These are phyloP conservation scores for Urophycis tenuis DNA, from an alignment of 2,797 vertebrate species.

Conservation along the genomic window DNA sequence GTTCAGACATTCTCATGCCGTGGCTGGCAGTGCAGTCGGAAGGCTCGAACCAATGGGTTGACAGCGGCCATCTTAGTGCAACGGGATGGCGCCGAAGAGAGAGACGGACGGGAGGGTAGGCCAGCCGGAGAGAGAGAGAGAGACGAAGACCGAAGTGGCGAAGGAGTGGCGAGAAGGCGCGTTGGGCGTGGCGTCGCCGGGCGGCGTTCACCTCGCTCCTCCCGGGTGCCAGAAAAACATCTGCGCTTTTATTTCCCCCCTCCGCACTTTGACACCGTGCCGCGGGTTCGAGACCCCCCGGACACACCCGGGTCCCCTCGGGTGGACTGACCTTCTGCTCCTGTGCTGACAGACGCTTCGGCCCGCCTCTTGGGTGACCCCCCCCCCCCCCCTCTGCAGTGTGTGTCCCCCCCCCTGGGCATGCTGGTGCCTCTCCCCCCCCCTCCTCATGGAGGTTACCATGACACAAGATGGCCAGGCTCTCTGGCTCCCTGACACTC, in stretches of 20 bases:
- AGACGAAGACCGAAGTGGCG: not conserved
- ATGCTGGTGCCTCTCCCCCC: not conserved
- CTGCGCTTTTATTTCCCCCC: not conserved
- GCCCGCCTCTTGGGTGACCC: too few relatives aligned
- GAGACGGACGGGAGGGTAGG: not conserved
- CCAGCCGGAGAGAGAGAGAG: not conserved
- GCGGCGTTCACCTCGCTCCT: not conserved
- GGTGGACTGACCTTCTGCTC: not conserved
- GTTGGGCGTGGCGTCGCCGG: not conserved
- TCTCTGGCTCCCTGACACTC: not conserved
- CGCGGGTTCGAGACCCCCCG: not conserved
- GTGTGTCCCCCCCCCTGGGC: not conserved
- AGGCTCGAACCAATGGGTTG: conserved; percentile 49
- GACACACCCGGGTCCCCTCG: not conserved
- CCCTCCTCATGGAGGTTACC: not conserved
- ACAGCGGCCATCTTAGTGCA: conserved; percentile 57
- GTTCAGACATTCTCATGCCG: conserved; percentile 51
- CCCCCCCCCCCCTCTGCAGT: too few relatives aligned
- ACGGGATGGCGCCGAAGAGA: conserved; percentile 36
- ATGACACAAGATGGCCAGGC: not conserved
- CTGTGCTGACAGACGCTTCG: not conserved
- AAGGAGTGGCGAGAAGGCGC: not conserved
- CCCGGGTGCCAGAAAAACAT: not conserved
- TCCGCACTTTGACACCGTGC: not conserved
- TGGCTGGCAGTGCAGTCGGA: conserved; percentile 60